These are phyloP conservation scores for Acleris sparsana DNA, from an alignment of 2,888 invertebrate genomes.

Conservation along the genomic window DNA sequence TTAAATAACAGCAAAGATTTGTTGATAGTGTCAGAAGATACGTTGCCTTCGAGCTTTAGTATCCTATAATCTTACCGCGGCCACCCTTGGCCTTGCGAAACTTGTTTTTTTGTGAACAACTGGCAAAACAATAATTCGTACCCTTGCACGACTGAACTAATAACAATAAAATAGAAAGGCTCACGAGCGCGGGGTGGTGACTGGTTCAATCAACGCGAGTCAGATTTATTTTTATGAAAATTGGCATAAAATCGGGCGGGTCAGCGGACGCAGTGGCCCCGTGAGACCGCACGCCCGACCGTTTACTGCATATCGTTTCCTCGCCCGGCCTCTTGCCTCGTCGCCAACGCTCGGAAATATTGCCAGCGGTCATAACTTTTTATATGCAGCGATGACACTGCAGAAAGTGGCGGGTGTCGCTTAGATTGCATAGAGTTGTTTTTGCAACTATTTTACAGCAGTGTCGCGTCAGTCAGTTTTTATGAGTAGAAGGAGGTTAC, in stretches of 20 bases:
- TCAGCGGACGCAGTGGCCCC: conserved; percentile 76
- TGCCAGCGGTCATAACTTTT: conserved; percentile 82
- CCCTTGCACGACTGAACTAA: conserved; percentile 77
- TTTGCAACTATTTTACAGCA: conserved; percentile 26
- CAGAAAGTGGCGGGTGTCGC: conserved; percentile 71
- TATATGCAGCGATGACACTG: conserved; percentile 83
- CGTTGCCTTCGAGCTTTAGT: background rate
- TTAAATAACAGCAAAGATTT: background rate
- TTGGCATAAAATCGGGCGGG: conserved; percentile 83
- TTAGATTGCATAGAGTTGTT: conserved; percentile 55
- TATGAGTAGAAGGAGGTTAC: background rate
- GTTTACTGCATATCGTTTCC: conserved; percentile 84
- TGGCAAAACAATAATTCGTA: conserved; percentile 82
- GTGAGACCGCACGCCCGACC: conserved; percentile 80
- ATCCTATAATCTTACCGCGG: conserved; percentile 17
- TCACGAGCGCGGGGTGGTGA: conserved; percentile 73
- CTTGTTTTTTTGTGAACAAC: conserved; percentile 72
- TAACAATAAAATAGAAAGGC: conserved; percentile 83
- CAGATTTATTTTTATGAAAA: conserved; percentile 84
- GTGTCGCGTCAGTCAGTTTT: background rate
- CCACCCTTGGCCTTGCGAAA: conserved; percentile 39
- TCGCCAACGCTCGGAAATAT: conserved; percentile 72
- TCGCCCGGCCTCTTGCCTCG: conserved; percentile 54
- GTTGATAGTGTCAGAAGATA: background rate
- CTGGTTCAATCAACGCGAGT: conserved; percentile 82